Percentiles rank a stretch among this genome's conserved stretches.
phyloP scores from a whole-genome alignment of 2,113 vertebrate species.

The Solea solea region DNA sequence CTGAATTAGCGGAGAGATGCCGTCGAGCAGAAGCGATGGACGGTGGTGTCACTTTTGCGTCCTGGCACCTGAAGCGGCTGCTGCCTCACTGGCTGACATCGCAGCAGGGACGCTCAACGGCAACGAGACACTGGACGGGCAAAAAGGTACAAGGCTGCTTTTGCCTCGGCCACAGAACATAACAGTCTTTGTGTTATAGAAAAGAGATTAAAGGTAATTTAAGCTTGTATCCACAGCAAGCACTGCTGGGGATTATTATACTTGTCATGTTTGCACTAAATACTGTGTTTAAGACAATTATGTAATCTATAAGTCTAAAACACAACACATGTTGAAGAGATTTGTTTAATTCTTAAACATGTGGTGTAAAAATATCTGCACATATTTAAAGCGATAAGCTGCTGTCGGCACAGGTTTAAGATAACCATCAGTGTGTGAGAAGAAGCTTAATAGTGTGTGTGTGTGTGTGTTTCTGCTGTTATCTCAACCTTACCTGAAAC shows the following conservation, averaged over 20 bases:
- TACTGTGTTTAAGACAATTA: conserved; percentile 1
- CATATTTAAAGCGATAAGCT: conserved; percentile 19
- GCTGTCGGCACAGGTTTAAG: conserved; percentile 1
- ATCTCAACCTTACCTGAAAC: conserved; percentile 15
- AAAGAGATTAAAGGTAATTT: background rate
- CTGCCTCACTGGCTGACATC: conserved; percentile 19
- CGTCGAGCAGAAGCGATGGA: no score
- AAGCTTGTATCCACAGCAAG: conserved; percentile 46
- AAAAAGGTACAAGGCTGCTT: conserved; percentile 50
- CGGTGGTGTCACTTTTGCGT: conserved; percentile 5
- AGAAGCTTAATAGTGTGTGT: conserved; percentile 9
- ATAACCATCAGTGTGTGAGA: conserved; percentile 24
- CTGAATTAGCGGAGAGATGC: no score
- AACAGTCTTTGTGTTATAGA: background rate
- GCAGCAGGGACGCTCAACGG: conserved; percentile 17
- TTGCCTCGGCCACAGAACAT: conserved; percentile 8
- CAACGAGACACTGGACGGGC: conserved; percentile 36
- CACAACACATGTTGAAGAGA: background rate
- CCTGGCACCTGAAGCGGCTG: conserved; percentile 14
- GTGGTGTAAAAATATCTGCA: background rate
- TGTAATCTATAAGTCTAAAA: conserved; percentile 23
- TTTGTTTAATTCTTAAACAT: conserved; percentile 21
- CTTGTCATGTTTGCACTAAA: conserved; percentile 34
- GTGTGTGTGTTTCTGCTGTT: background rate
- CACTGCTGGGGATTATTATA: conserved; percentile 1